Conservation (phyloP, 2,797 vertebrate species). For the Discoglossus pictus region DNA sequence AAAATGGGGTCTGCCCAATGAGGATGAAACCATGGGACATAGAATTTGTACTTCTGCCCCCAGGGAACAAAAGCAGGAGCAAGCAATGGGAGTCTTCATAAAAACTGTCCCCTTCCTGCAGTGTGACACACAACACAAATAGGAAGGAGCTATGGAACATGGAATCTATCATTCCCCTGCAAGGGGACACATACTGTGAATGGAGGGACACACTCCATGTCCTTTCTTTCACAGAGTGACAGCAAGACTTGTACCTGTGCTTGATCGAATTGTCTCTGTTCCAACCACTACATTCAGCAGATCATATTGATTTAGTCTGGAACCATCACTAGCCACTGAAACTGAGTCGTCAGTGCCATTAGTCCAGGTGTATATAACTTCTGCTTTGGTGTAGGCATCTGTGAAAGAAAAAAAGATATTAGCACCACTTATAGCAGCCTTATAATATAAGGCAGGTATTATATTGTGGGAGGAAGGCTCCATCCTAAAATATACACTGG, state of each 20-base stretch:
- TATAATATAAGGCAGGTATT: not conserved
- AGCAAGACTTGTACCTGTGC: conserved; percentile 81
- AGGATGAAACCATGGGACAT: not conserved
- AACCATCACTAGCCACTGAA: conserved; percentile 91
- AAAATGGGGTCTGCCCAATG: not conserved
- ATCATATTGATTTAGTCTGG: conserved; percentile 96
- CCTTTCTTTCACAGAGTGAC: no score
- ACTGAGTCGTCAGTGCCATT: conserved; percentile 89
- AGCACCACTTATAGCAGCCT: not conserved
- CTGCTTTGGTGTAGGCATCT: conserved; percentile 97
- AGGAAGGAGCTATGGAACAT: no score
- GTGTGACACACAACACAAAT: no score
- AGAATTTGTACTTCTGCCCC: no score
- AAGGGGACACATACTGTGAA: no score
- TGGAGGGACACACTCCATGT: no score
- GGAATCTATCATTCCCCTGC: no score
- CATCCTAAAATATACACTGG: no score
- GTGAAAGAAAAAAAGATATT: not conserved
- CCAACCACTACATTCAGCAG: conserved; percentile 91
- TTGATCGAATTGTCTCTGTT: conserved; percentile 95
- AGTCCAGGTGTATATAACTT: conserved; percentile 96
- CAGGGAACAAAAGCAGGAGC: no score
- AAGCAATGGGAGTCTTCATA: no score
- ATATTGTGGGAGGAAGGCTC: no score
- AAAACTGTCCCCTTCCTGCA: no score